Evolutionary conservation across 30 jellyfish, hydroid and myxozoan species (phyloP), one percentile per base, ranked within the genome.

Genomic region (Hydra vulgaris): DNA sequence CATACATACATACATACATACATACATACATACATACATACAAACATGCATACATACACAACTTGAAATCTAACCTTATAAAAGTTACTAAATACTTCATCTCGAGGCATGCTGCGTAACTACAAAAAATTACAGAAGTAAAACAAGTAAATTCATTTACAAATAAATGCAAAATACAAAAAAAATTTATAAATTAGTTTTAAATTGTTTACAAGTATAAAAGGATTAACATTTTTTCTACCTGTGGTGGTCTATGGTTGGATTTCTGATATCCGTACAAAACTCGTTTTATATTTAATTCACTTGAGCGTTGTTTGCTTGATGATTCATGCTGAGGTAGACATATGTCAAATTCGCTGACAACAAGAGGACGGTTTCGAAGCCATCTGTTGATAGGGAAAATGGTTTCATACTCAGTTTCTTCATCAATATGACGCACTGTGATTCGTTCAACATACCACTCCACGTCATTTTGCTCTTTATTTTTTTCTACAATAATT

Each of bases 361-460:
- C 25, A 0, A 71, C 72, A 77, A 91, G 55, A 5, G 96, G 89
- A 74, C 82, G 79, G 52, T 91, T 88, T 25, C 88, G 87, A 83
- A 91, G 87, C 98, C 98, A 91, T 18, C 98, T 90, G 71, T 87
- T 92, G 15, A 91, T 92, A 21, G 98, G 98, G 76, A 91, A 91
- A 61, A 91, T 89, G 15, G 92, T 25, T 25, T 77, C 89, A 53
- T 76, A 75, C 70, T 80, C 79, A n/a, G 84, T 84, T 66, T 87
- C 95, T 21, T 86, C 95, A 61, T 24, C 25, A 17, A 84, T 80
- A 25, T 83, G 96, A n/a, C 95, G 87, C 67, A 91, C 81, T 53
- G 86, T 74, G 24, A 91, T 83, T 56, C 82, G 74, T 21, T 91
- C 98, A 24, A 91, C 72, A 73, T 82, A 91, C 98, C 98, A 91